Percentiles rank a stretch among this genome's conserved stretches.
These are phyloP conservation scores for Tadarida brasiliensis DNA, from an alignment of 2,797 vertebrate genomes.

Conservation along the genomic window DNA sequence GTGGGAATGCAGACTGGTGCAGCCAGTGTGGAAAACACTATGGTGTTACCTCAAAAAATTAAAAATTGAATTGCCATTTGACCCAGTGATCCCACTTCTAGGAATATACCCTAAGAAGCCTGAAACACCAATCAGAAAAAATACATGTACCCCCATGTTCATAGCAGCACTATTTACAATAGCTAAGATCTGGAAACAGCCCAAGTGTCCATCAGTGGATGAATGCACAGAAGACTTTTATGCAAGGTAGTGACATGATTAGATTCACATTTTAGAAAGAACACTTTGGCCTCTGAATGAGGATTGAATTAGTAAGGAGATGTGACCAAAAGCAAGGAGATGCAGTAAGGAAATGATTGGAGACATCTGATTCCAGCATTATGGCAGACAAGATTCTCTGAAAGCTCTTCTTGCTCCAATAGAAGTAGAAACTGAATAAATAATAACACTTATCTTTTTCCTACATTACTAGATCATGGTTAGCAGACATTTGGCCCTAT, in stretches of 20 bases:
- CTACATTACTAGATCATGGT: not conserved
- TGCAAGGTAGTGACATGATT: not conserved
- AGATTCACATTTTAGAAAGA: not conserved
- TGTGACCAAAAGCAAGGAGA: not conserved
- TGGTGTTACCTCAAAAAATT: too few relatives aligned
- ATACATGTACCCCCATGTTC: too few relatives aligned
- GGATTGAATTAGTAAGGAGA: not conserved
- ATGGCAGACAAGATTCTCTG: not conserved
- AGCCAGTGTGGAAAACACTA: too few relatives aligned
- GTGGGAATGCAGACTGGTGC: too few relatives aligned
- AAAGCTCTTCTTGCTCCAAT: not conserved
- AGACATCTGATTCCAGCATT: not conserved
- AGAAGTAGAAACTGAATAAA: not conserved
- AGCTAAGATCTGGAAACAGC: too few relatives aligned
- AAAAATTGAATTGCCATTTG: too few relatives aligned
- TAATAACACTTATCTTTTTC: not conserved
- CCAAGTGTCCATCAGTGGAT: too few relatives aligned
- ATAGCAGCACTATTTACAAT: too few relatives aligned
- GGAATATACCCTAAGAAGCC: too few relatives aligned
- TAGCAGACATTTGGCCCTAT: not conserved
- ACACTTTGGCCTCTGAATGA: not conserved
- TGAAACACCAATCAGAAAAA: too few relatives aligned
- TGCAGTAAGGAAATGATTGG: not conserved
- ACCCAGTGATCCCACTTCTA: too few relatives aligned
- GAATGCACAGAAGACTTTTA: not conserved